phyloP scores from a whole-genome alignment of 53 echinoderm and acorn worm species.

The Luidia sarsii region DNA sequence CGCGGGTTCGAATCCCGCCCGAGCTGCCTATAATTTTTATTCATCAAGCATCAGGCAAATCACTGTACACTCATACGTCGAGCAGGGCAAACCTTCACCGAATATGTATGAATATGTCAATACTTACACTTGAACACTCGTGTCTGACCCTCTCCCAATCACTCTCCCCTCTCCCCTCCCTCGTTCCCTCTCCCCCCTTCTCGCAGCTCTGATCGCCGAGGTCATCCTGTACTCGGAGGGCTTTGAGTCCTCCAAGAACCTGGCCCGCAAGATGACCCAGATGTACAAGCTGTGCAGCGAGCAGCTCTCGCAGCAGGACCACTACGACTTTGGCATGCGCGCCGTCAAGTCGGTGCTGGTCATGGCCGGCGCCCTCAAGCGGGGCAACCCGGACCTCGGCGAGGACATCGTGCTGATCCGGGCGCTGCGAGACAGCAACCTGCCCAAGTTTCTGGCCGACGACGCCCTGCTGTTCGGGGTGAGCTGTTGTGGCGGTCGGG shows the following conservation, averaged over 20 bases:
- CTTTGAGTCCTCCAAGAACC: slow-evolving; percentile 86
- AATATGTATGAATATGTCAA: no score
- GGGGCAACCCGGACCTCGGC: slow-evolving; percentile 92
- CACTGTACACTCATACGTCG: no score
- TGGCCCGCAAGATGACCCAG: slow-evolving; percentile 99
- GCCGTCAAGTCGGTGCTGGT: slow-evolving; percentile 98
- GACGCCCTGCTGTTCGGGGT: slow-evolving; percentile 93
- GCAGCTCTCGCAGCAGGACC: slow-evolving; percentile 99
- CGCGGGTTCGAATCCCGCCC: no score
- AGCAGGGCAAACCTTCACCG: no score
- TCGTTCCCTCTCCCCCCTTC: no score
- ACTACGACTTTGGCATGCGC: slow-evolving; percentile 99
- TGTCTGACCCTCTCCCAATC: no score
- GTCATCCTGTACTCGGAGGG: slow-evolving; percentile 97
- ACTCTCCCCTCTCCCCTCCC: neutral
- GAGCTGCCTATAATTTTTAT: no score
- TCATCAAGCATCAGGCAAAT: no score
- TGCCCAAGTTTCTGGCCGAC: slow-evolving; percentile 96
- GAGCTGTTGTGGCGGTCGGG: no score
- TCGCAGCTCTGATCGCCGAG: slow-evolving; percentile 92
- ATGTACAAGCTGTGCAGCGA: slow-evolving; percentile 99
- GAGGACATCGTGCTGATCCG: slow-evolving; percentile 99
- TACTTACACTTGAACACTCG: no score
- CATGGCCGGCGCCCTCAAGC: slow-evolving; percentile 97
- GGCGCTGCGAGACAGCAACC: slow-evolving; percentile 93